Conservation (phyloP, 30 jellyfish, hydroid and myxozoan species). For the Hydractinia symbiolongicarpus region DNA sequence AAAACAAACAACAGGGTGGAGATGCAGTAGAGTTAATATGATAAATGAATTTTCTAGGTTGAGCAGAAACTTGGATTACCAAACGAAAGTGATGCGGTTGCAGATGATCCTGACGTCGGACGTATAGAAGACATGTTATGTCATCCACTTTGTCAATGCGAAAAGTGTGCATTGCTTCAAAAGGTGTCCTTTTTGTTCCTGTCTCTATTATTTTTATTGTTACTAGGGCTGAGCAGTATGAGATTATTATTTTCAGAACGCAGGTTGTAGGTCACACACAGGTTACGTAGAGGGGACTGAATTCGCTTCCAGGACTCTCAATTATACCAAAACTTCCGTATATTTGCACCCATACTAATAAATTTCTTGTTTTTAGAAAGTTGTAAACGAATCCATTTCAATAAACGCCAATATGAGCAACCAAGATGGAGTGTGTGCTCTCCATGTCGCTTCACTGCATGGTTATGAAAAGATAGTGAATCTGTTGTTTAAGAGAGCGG, state of each 20-base stretch:
- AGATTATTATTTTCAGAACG: too few species aligned
- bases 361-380: slow-evolving; percentile 20
- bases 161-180: slow-evolving; percentile 35
- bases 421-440: slow-evolving; percentile 78
- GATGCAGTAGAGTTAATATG: not conserved
- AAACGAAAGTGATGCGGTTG: slow-evolving; percentile 27
- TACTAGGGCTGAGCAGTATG: not conserved
- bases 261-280: too few species aligned
- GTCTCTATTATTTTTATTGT: not conserved
- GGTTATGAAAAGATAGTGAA: slow-evolving; percentile 70
- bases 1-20: too few species aligned
- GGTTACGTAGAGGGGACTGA: too few species aligned
- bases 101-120: slow-evolving; percentile 25
- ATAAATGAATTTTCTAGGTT: slow-evolving; percentile 29
- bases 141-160: slow-evolving; percentile 84
- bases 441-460: slow-evolving; percentile 74
- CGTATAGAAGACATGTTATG: slow-evolving; percentile 27
- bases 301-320: too few species aligned
- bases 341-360: not conserved
- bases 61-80: slow-evolving; percentile 56
- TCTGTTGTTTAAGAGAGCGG: slow-evolving; percentile 58
- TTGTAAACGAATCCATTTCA: slow-evolving; percentile 37
- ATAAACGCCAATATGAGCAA: slow-evolving; percentile 70
- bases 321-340: too few species aligned
- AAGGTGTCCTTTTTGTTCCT: slow-evolving; percentile 24